Percentiles rank a stretch among this genome's conserved stretches.
Evolutionary conservation across 2,797 vertebrate species (phyloP).

Genomic region (Peromyscus nudipes): DNA sequence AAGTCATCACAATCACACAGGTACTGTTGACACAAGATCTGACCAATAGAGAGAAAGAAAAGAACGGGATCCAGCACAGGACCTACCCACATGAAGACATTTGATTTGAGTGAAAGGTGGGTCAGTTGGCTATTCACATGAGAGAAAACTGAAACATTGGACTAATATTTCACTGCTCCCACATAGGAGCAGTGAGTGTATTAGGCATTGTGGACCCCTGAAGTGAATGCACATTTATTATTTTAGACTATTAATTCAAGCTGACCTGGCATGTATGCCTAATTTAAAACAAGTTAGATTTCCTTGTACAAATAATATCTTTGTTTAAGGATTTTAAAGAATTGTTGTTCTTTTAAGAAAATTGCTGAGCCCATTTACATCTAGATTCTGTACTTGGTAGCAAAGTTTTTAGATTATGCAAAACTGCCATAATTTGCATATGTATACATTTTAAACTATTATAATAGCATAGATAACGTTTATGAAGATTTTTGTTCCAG

Average conservation of each 20-base stretch:
- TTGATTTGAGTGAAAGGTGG: not conserved
- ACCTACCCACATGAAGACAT: not conserved
- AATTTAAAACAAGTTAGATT: slow-evolving; percentile 76
- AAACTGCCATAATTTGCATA: slow-evolving; percentile 44
- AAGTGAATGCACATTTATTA: slow-evolving; percentile 68
- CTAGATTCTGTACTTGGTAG: slow-evolving; percentile 8
- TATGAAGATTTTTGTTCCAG: slow-evolving; percentile 11
- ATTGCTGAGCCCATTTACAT: slow-evolving; percentile 79
- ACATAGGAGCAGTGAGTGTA: not conserved
- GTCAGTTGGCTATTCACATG: not conserved
- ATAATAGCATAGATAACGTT: slow-evolving; percentile 58
- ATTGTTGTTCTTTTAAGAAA: slow-evolving; percentile 82
- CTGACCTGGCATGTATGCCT: slow-evolving; percentile 46
- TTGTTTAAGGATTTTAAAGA: slow-evolving; percentile 73
- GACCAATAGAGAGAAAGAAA: not conserved
- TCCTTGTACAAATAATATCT: slow-evolving; percentile 77
- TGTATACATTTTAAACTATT: slow-evolving; percentile 51
- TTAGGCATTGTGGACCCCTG: not conserved
- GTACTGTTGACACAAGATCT: not conserved
- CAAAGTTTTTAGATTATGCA: slow-evolving; percentile 32
- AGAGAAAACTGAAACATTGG: not conserved
- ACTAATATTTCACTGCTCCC: not conserved
- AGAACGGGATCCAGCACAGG: not conserved
- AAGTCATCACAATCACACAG: not conserved
- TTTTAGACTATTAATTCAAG: slow-evolving; percentile 48